Evolutionary conservation across 2,888 invertebrate species (phyloP), one percentile per base, ranked within the genome.

Genomic region (Anodontia alba): DNA sequence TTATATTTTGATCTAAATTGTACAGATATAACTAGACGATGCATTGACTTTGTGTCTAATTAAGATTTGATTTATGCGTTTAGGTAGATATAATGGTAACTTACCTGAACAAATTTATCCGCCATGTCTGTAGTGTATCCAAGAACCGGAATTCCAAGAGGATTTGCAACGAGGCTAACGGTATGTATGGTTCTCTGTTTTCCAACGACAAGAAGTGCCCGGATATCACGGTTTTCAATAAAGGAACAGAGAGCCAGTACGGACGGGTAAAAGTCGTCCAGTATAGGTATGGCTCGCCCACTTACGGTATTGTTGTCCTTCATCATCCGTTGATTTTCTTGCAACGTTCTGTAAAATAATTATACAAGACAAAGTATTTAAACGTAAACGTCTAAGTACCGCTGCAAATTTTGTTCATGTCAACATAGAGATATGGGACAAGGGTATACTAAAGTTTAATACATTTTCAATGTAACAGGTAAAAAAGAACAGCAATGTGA

Each of bases 121-220:
- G 84, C 86, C 51, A 80, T 78, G 69, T 88, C 85, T 69, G 86
- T 88, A 67, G 89, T 87, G 76, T 90, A 91, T 69, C 90, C 90
- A 20, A 92, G 73, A 46, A 91, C 86, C n/a, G 91, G 92, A 49
- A 92, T 91, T 20, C 90, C 90, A 29, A 92, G 76, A 17, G 90
- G 86, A 54, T 88, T 78, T 8, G 92, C 89, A 29, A 92, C 73
- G 68, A 88, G 83, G 71, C 89, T 89, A 1, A 90, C 86, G 0
- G 89, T 87, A 70, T 90, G 89, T 20, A 92, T 76, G 10, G 92
- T 91, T n/a, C 79, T 62, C 49, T 88, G 87, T 33, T 80, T 83
- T 26, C 91, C 91, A 51, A 91, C 88, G 12, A 91, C 90, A n/a
- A 92, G 79, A 23, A 92, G 70, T 38, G 88, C 81, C n/a, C 86